Conservation (phyloP, 2,113 vertebrate species). For the Spermophilus dauricus region DNA sequence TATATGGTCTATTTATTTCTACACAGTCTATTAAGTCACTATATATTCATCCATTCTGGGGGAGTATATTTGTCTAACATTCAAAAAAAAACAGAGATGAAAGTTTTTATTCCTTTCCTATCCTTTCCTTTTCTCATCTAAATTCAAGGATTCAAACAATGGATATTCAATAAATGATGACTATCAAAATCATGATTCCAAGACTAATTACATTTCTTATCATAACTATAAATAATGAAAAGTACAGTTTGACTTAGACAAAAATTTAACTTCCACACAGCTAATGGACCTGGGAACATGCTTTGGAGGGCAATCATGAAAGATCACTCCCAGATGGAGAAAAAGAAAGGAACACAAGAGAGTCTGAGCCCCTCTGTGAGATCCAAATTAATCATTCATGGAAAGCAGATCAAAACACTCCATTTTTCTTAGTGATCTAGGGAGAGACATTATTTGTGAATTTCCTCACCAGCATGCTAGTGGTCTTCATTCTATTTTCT, state of each 20-base stretch:
- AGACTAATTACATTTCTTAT: background rate
- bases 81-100: background rate
- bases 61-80: background rate
- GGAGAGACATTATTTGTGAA: background rate
- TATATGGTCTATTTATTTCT: background rate
- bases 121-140: background rate
- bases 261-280: background rate
- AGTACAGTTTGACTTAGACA: background rate
- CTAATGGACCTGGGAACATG: background rate
- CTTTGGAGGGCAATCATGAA: background rate
- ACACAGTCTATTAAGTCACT: background rate
- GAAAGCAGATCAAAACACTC: background rate
- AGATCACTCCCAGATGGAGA: background rate
- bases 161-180: background rate
- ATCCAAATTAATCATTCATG: background rate
- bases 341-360: background rate
- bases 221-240: background rate
- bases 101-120: background rate
- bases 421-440: background rate
- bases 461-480: background rate
- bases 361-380: background rate
- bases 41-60: no score
- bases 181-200: background rate
- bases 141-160: background rate
- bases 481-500: slow-evolving; percentile 43